A percentile compares a stretch with the other conserved stretches of the same genome.
Evolutionary conservation across 2,113 vertebrate species (phyloP).

Genomic region (Poecilia latipinna): DNA sequence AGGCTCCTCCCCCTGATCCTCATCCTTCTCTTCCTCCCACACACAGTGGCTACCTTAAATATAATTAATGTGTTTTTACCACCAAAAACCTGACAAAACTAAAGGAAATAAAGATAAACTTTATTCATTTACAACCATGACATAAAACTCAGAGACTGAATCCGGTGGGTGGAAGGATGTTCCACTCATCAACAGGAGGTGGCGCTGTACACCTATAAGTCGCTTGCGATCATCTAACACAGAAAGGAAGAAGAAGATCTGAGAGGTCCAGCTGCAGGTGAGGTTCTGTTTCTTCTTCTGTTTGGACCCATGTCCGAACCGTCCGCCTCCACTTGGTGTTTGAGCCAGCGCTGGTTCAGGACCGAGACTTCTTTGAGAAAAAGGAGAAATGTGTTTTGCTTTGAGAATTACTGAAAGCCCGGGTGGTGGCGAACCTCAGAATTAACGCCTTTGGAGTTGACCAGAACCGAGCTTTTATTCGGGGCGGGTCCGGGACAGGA

Average conservation of each 20-base stretch:
- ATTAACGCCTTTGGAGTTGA: rapidly evolving
- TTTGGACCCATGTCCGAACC: not conserved
- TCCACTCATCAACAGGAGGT: too few relatives aligned
- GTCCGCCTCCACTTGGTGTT: too few relatives aligned
- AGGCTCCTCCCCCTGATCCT: not conserved
- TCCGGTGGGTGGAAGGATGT: too few relatives aligned
- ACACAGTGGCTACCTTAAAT: not conserved
- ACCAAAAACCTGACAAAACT: too few relatives aligned
- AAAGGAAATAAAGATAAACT: too few relatives aligned
- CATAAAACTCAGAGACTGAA: too few relatives aligned
- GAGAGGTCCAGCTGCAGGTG: constrained; percentile 24
- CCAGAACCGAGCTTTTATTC: not conserved
- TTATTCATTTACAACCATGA: too few relatives aligned
- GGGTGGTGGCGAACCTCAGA: rapidly evolving
- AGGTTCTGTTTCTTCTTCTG: not conserved
- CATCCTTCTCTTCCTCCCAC: not conserved
- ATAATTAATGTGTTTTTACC: not conserved
- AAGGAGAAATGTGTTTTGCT: rapidly evolving
- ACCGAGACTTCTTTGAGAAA: not conserved
- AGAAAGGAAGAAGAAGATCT: too few relatives aligned
- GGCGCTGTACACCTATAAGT: too few relatives aligned
- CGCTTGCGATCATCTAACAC: too few relatives aligned
- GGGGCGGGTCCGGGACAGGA: not conserved
- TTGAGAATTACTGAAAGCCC: rapidly evolving
- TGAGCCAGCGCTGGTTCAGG: not conserved